Conservation (phyloP, 2,888 invertebrate genomes). For the Acrobasis consociella region DNA sequence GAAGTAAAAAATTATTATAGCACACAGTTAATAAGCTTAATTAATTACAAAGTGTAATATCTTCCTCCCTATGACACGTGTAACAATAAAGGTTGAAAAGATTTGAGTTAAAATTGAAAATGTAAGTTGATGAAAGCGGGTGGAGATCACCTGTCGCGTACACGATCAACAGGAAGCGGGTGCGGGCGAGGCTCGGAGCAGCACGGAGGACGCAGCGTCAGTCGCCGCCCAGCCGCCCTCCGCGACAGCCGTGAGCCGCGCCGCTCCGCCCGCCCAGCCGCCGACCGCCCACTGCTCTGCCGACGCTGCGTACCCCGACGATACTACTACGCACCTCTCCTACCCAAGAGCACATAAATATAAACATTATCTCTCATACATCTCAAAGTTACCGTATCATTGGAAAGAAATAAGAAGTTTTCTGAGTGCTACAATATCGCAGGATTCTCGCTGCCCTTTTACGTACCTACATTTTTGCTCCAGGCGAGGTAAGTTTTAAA, state of each 20-base stretch:
- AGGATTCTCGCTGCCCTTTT: constrained; percentile 53
- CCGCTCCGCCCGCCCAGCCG: constrained; percentile 36
- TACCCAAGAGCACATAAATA: constrained; percentile 20
- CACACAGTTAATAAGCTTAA: too few relatives aligned
- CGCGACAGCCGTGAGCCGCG: constrained; percentile 53
- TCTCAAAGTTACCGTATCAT: constrained; percentile 17
- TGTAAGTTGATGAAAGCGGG: constrained; percentile 47
- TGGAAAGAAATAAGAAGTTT: constrained; percentile 46
- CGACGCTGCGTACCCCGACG: constrained; percentile 3
- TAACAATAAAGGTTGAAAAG: neutral
- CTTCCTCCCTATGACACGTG: too few relatives aligned
- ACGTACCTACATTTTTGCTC: constrained; percentile 47
- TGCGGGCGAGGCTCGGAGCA: constrained; percentile 71
- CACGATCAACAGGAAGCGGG: constrained; percentile 74
- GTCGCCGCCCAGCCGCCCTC: constrained; percentile 78
- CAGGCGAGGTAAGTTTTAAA: constrained; percentile 63
- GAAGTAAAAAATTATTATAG: too few relatives aligned
- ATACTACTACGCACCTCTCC: constrained; percentile 4
- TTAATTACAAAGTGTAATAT: too few relatives aligned
- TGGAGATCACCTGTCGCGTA: constrained; percentile 75
- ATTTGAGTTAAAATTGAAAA: constrained; percentile 30
- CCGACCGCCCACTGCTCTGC: constrained; percentile 30
- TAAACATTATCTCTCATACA: constrained; percentile 30
- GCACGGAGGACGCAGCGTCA: constrained; percentile 56
- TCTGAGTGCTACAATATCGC: constrained; percentile 53